Percentiles rank a stretch among this genome's conserved stretches.
Conservation (phyloP, 2,113 vertebrate species). For the Istiophorus platypterus region DNA sequence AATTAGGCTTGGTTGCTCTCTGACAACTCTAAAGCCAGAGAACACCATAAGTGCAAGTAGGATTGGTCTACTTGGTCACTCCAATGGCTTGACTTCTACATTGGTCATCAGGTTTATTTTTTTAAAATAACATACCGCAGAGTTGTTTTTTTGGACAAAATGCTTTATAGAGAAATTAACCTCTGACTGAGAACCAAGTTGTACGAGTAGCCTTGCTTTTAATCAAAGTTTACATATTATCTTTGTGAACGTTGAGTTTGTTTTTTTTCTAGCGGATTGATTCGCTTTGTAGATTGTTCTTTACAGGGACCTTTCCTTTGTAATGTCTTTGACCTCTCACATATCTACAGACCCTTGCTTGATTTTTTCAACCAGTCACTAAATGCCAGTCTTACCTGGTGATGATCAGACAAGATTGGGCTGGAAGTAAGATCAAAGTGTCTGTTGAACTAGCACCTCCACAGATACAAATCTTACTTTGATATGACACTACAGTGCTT, state of each 20-base stretch:
- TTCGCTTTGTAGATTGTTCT: background rate
- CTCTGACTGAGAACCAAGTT: background rate
- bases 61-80: background rate
- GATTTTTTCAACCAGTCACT: background rate
- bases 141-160: background rate
- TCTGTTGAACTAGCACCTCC: background rate
- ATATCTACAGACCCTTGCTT: background rate
- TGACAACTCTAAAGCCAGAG: background rate
- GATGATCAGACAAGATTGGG: conserved; percentile 10
- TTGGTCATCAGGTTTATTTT: background rate
- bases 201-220: background rate
- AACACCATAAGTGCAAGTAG: background rate
- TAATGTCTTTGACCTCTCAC: background rate
- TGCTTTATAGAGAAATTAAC: background rate
- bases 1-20: background rate
- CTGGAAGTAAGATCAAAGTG: background rate
- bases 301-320: background rate
- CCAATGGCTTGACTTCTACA: background rate
- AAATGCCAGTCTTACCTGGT: background rate
- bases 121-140: background rate
- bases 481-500: background rate
- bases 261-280: background rate
- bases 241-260: background rate
- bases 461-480: conserved; percentile 2
- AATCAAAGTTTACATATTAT: background rate